Evolutionary conservation across 2,797 vertebrate genomes (phyloP).

Genomic region (Helicolenus hilgendorfi): DNA sequence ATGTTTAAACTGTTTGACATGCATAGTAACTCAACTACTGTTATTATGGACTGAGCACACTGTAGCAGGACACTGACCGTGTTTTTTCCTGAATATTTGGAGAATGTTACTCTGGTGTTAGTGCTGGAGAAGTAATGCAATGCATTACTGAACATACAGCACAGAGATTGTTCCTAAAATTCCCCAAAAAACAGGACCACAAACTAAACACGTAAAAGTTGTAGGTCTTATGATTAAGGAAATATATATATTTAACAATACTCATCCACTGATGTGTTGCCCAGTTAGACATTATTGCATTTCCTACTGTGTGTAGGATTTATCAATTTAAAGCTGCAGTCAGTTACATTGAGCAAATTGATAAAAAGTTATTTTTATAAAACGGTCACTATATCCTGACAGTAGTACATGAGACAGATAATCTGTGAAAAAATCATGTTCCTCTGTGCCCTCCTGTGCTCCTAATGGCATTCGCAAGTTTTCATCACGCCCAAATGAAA

Average conservation of each 20-base stretch:
- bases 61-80: background rate
- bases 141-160: background rate
- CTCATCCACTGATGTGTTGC: background rate
- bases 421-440: background rate
- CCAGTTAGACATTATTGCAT: background rate
- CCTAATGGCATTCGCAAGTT: background rate
- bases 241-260: background rate
- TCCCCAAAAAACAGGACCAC: background rate
- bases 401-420: background rate
- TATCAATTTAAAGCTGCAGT: no score
- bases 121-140: background rate
- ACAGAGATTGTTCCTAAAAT: background rate
- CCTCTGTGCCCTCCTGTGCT: background rate
- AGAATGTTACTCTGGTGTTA: background rate
- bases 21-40: background rate
- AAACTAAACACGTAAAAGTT: background rate
- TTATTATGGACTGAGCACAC: background rate
- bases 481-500: background rate
- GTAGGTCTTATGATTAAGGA: background rate
- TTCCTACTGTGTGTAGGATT: background rate
- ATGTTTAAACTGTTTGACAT: conserved; percentile 21
- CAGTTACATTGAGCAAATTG: no score
- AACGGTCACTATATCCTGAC: no score
- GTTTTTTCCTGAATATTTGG: background rate
- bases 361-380: no score